These are phyloP conservation scores for Heliangelus exortis DNA, from an alignment of 2,797 vertebrate genomes.

Conservation along the genomic window DNA sequence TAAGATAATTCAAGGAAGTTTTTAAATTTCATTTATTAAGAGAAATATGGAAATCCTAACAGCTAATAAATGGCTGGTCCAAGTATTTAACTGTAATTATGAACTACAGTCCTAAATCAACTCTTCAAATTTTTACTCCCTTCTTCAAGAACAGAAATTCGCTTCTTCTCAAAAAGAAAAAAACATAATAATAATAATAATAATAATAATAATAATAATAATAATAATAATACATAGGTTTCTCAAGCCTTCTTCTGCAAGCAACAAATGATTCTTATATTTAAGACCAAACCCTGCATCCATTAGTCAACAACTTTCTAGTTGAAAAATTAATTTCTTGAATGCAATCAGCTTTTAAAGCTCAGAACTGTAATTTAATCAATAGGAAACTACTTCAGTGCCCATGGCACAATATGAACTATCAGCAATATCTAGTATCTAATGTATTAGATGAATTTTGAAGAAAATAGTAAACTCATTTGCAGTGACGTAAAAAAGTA, in stretches of 20 bases:
- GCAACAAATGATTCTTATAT: not conserved
- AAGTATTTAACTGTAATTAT: not conserved
- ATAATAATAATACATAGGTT: not conserved
- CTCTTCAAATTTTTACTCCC: not conserved
- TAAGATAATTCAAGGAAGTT: not conserved
- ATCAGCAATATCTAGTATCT: not conserved
- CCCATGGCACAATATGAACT: not conserved
- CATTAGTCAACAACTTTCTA: not conserved
- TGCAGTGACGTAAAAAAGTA: not conserved
- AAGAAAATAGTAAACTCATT: not conserved
- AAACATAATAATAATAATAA: not conserved
- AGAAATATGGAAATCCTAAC: not conserved
- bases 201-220: not conserved
- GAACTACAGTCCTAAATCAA: not conserved
- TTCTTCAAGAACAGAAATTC: conserved; percentile 11
- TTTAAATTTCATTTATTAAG: conserved; percentile 13
- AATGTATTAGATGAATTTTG: not conserved
- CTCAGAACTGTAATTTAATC: not conserved
- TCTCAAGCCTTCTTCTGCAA: not conserved
- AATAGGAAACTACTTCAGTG: not conserved
- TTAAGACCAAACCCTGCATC: not conserved
- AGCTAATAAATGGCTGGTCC: not conserved
- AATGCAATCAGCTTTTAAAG: conserved; percentile 5
- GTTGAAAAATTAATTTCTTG: not conserved
- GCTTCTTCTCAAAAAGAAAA: not conserved